Conservation (phyloP, 2,888 invertebrate genomes). For the Phragmatobia fuliginosa region DNA sequence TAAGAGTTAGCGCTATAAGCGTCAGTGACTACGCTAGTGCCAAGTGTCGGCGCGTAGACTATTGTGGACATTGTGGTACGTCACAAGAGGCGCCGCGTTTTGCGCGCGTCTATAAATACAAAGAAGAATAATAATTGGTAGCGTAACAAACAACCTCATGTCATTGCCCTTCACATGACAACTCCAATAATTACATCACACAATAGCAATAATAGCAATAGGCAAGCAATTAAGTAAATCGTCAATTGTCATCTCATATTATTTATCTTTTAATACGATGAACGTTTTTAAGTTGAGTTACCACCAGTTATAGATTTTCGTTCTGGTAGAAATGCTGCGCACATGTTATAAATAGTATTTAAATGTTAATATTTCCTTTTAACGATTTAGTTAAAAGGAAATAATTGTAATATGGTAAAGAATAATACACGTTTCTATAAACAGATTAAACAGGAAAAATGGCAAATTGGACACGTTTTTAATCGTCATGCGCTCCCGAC, state of each 20-base stretch:
- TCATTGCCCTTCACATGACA: constrained; percentile 13
- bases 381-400: too few species aligned
- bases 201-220: too few species aligned
- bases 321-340: too few species aligned
- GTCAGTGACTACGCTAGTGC: background rate
- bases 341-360: background rate
- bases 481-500: background rate
- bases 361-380: background rate
- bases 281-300: background rate
- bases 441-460: too few species aligned
- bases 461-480: too few species aligned
- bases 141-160: background rate
- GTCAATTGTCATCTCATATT: background rate
- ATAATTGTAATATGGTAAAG: too few species aligned
- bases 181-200: background rate
- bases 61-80: background rate
- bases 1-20: background rate
- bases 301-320: background rate
- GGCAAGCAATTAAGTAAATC: background rate
- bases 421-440: too few species aligned
- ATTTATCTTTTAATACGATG: background rate
- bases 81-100: background rate
- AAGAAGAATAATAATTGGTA: background rate
- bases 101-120: constrained; percentile 2
- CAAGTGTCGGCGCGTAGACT: background rate